Conservation (phyloP, 1,140 invertebrate species). For the Rhizoglyphus robini region DNA sequence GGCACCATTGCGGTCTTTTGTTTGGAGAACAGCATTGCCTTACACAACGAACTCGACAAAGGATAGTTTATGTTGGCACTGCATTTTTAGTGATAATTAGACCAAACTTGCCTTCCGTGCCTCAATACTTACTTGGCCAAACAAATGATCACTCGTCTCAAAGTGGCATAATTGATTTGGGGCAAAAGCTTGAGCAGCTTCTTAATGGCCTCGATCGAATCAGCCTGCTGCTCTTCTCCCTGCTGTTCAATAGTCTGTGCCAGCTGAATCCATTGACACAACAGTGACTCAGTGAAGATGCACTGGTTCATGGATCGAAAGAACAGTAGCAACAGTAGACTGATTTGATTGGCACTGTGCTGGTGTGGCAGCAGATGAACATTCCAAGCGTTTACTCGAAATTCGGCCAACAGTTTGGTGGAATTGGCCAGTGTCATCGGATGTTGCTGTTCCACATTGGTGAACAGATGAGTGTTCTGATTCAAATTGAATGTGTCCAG, state of each 20-base stretch:
- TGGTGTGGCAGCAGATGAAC: constrained; percentile 9
- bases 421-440: not conserved
- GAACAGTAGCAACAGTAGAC: constrained; percentile 7
- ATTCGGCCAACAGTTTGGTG: not conserved
- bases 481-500: constrained; percentile 20
- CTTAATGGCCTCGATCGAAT: constrained; percentile 10
- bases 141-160: constrained; percentile 14
- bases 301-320: constrained; percentile 22
- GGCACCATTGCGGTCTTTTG: not conserved
- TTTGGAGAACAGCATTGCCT: not conserved
- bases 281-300: constrained; percentile 21
- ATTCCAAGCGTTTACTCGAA: constrained; percentile 17
- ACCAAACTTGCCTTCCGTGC: too few relatives aligned
- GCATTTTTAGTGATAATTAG: not conserved
- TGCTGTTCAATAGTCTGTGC: not conserved
- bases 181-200: constrained; percentile 9
- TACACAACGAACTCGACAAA: constrained; percentile 10
- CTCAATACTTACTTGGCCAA: constrained; percentile 14
- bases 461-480: not conserved
- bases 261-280: constrained; percentile 18
- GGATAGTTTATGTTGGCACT: not conserved
- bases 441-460: not conserved
- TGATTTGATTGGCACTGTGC: constrained; percentile 17
- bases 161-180: constrained; percentile 13
- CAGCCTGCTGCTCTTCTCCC: not conserved